Evolutionary conservation across 1,140 invertebrate species (phyloP).

Genomic region (Eurytemora carolleeae): DNA sequence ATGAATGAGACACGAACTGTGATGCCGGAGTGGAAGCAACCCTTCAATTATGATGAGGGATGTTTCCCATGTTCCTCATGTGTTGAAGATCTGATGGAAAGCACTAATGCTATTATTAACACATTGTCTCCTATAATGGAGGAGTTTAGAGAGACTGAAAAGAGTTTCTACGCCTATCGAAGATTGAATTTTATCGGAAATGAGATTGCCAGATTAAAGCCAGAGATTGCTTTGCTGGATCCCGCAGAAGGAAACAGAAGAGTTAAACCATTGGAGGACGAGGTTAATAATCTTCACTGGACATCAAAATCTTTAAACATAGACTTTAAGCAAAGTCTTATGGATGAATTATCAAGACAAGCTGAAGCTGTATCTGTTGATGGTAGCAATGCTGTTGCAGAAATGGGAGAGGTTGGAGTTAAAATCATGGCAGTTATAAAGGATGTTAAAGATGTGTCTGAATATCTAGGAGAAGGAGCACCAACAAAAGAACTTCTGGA

Average conservation of each 20-base stretch:
- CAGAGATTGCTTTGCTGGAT: constrained; percentile 9
- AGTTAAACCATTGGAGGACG: constrained; percentile 9
- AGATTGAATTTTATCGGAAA: constrained; percentile 16
- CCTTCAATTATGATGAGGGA: constrained; percentile 27
- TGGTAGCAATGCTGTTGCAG: background rate
- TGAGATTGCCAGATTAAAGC: background rate
- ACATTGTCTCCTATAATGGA: constrained; percentile 40
- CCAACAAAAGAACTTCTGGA: constrained; percentile 6
- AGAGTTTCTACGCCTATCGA: constrained; percentile 12
- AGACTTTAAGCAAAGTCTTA: constrained; percentile 9
- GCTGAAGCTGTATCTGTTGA: background rate
- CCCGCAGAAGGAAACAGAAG: constrained; percentile 3
- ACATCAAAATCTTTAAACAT: constrained; percentile 5
- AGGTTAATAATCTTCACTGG: background rate
- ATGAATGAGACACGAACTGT: constrained; percentile 9
- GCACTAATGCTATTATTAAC: constrained; percentile 48
- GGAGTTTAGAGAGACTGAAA: constrained; percentile 38
- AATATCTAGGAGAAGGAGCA: background rate
- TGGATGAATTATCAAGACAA: background rate
- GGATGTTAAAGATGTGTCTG: background rate
- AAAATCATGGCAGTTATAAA: background rate
- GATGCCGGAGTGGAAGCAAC: constrained; percentile 11
- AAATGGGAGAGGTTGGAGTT: background rate
- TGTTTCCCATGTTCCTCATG: constrained; percentile 70
- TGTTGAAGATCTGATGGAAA: constrained; percentile 62